Percentiles rank a stretch among this genome's conserved stretches.
Conservation (phyloP, 2,888 invertebrate genomes). For the Pseudococcus jackbeardsleyi region DNA sequence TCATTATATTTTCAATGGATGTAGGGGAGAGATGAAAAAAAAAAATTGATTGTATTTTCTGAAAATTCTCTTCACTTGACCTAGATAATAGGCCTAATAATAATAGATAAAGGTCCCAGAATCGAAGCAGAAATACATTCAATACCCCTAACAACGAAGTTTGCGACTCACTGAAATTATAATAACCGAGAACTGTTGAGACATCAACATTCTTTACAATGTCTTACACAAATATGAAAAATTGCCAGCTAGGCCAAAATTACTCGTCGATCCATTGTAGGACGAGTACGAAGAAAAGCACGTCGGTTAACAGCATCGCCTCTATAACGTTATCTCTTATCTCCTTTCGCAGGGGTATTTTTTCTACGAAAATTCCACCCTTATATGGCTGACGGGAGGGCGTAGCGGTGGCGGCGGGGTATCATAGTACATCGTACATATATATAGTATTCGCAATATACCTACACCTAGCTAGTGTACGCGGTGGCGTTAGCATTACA, state of each 20-base stretch:
- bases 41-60: too few relatives aligned
- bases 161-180: conserved; percentile 35
- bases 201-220: conserved; percentile 54
- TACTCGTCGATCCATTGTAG: conserved; percentile 42
- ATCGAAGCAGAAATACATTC: neutral
- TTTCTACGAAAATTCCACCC: neutral
- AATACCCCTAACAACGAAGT: neutral
- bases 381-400: neutral
- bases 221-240: conserved; percentile 60
- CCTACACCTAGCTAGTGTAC: too few relatives aligned
- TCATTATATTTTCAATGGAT: too few relatives aligned
- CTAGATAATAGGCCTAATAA: too few relatives aligned
- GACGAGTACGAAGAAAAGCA: neutral
- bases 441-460: neutral
- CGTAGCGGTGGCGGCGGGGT: neutral
- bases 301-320: conserved; percentile 46
- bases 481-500: neutral
- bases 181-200: conserved; percentile 49
- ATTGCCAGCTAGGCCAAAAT: conserved; percentile 59
- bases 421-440: neutral
- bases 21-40: too few relatives aligned
- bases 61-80: too few relatives aligned
- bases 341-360: conserved; percentile 18
- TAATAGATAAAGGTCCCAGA: neutral
- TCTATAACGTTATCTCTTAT: conserved; percentile 33